phyloP scores from a whole-genome alignment of 1,140 invertebrate genomes.

The Frieseomelitta varia region DNA sequence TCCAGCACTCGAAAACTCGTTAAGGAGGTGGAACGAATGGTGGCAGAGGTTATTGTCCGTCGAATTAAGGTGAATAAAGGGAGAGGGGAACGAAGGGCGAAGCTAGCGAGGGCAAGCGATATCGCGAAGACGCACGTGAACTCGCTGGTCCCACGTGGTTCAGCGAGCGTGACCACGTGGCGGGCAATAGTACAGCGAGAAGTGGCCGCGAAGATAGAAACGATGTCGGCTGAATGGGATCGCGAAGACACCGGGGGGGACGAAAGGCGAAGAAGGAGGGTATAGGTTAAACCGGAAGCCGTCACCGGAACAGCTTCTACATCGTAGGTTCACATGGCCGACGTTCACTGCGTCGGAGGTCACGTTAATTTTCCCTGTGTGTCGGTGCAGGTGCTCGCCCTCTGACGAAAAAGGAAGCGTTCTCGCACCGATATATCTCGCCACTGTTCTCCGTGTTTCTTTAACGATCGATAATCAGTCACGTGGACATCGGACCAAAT shows the following conservation, averaged over 20 bases:
- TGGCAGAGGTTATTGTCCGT: background rate
- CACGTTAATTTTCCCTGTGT: conserved; percentile 76
- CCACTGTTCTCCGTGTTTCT: conserved; percentile 12
- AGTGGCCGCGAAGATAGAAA: conserved; percentile 68
- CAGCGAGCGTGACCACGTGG: conserved; percentile 79
- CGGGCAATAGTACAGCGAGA: conserved; percentile 68
- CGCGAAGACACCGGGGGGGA: conserved; percentile 23
- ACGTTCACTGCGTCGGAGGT: conserved; percentile 67
- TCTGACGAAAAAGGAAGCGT: conserved; percentile 43
- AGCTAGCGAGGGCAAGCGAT: background rate
- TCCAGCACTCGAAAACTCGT: background rate
- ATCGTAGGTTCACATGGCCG: conserved; percentile 76
- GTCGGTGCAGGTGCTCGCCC: conserved; percentile 69
- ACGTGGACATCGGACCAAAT: no score
- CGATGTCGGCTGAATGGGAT: conserved; percentile 72
- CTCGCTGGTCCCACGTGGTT: conserved; percentile 78
- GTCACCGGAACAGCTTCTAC: conserved; percentile 75
- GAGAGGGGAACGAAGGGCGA: background rate
- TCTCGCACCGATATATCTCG: conserved; percentile 10
- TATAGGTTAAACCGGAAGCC: conserved; percentile 78
- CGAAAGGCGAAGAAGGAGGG: conserved; percentile 39
- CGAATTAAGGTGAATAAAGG: background rate
- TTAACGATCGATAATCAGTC: no score
- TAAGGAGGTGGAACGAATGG: background rate
- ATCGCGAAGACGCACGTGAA: conserved; percentile 61